phyloP scores from a whole-genome alignment of 2,113 vertebrate genomes.

The Ammospiza nelsoni region DNA sequence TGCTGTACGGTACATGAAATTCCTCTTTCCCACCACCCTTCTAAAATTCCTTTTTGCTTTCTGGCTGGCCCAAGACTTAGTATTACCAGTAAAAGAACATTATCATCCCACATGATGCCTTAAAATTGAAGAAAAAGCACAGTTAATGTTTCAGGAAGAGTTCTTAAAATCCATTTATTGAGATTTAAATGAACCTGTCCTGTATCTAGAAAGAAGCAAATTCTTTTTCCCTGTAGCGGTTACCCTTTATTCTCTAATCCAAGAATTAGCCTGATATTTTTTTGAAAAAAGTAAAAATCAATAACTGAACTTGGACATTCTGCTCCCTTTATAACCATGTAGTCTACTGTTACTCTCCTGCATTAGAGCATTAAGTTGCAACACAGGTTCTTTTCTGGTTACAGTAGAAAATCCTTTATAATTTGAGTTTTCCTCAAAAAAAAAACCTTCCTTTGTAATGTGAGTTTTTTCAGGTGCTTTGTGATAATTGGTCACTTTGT shows the following conservation, averaged over 20 bases:
- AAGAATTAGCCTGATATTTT: neutral
- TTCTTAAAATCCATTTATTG: neutral
- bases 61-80: neutral
- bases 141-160: neutral
- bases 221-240: neutral
- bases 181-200: neutral
- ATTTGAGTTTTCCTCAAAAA: neutral
- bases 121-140: neutral
- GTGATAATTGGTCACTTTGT: neutral
- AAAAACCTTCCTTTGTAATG: neutral
- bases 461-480: neutral
- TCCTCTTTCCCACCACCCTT: neutral
- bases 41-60: neutral
- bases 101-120: neutral
- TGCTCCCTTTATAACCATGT: neutral
- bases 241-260: neutral
- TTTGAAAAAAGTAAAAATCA: slow-evolving; percentile 42
- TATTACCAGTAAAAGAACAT: neutral
- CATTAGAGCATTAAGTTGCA: neutral
- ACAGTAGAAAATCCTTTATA: neutral
- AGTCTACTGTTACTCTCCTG: neutral
- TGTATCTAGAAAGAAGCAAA: neutral
- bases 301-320: neutral
- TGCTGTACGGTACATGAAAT: neutral
- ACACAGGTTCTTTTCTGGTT: neutral